phyloP scores from a whole-genome alignment of 2,797 vertebrate species.

The Poeciliopsis infans region DNA sequence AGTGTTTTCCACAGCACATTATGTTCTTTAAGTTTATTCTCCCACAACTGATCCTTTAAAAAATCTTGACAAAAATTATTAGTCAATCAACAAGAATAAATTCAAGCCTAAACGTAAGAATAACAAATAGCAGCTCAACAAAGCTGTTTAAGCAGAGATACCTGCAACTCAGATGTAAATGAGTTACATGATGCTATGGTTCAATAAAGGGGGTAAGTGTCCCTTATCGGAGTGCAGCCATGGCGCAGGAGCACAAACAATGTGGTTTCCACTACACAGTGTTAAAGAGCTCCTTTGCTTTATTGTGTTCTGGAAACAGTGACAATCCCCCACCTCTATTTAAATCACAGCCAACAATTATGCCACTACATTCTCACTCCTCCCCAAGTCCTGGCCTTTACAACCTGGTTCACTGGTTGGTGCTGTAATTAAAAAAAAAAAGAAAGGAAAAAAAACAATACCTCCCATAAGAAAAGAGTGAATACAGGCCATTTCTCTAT shows the following conservation, averaged over 20 bases:
- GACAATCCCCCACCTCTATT: constrained; percentile 68
- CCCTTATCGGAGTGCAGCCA: constrained; percentile 73
- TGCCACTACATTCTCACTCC: constrained; percentile 56
- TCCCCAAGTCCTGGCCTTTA: constrained; percentile 45
- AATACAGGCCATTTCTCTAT: constrained; percentile 59
- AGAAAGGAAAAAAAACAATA: constrained; percentile 53
- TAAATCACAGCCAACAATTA: constrained; percentile 66
- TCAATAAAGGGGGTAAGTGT: constrained; percentile 48
- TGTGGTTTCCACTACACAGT: constrained; percentile 51
- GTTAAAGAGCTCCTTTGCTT: constrained; percentile 60
- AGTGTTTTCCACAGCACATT: neutral
- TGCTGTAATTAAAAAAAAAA: constrained; percentile 38
- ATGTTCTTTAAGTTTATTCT: neutral
- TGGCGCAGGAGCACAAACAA: constrained; percentile 62
- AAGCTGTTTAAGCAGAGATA: constrained; percentile 35
- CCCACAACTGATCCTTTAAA: neutral
- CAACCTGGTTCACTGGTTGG: constrained; percentile 53
- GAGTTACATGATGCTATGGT: constrained; percentile 39
- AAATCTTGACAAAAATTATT: neutral
- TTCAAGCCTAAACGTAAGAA: constrained; percentile 21
- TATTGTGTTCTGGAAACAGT: constrained; percentile 75
- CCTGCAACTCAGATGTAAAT: constrained; percentile 36
- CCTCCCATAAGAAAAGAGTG: constrained; percentile 43
- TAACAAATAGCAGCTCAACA: constrained; percentile 28
- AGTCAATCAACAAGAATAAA: neutral